A percentile compares a stretch with the other conserved stretches of the same genome.
Conservation (phyloP, 2,113 vertebrate genomes). For the Corvus hawaiiensis region DNA sequence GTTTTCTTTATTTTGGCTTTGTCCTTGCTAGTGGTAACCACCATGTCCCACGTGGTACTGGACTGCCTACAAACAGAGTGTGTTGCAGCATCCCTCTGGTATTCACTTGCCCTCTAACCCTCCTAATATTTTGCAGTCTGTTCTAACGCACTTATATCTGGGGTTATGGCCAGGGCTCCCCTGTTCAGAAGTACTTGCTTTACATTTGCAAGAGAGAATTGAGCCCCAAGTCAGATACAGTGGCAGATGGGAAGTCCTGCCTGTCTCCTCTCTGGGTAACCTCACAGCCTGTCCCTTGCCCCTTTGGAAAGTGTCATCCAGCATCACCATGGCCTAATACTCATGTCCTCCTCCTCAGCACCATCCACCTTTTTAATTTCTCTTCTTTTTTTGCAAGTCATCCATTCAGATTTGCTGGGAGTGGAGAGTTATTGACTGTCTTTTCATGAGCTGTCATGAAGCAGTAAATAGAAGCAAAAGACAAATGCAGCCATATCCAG, state of each 20-base stretch:
- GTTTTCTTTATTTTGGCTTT: background rate
- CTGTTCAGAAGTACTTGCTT: background rate
- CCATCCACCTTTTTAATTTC: background rate
- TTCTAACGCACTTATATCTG: background rate
- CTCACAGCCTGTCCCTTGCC: rapidly evolving
- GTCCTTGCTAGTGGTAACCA: background rate
- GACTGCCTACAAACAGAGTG: background rate
- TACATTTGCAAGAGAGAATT: background rate
- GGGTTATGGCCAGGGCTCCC: background rate
- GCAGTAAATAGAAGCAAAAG: constrained; percentile 30
- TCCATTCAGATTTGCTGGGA: background rate
- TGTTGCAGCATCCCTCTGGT: background rate
- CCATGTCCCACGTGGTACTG: rapidly evolving
- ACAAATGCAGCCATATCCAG: constrained; percentile 4
- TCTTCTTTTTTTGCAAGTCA: background rate
- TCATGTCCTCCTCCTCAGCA: background rate
- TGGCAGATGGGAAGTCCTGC: background rate
- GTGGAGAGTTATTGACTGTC: background rate
- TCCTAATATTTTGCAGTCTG: background rate
- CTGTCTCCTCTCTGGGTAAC: background rate
- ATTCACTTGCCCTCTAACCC: background rate
- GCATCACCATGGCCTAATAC: background rate
- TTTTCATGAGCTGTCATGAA: background rate
- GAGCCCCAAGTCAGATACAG: background rate
- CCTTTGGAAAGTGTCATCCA: background rate